Conservation (phyloP, 2,888 invertebrate genomes). For the Melanotus villosus region DNA sequence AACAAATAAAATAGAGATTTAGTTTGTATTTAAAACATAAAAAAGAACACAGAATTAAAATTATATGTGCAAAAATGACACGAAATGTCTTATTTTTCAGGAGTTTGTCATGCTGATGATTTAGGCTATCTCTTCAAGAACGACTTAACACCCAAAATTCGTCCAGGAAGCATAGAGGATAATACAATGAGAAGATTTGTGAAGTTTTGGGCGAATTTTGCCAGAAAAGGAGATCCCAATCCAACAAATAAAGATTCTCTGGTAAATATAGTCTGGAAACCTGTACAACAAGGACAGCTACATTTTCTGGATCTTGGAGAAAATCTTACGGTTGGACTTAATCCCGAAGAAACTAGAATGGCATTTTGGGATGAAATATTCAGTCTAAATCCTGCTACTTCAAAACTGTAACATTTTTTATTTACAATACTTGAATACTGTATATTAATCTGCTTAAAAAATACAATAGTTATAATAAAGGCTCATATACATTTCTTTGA, state of each 20-base stretch:
- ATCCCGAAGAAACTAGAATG: constrained; percentile 57
- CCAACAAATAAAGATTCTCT: constrained; percentile 37
- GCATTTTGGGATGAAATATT: constrained; percentile 49
- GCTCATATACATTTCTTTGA: too few species aligned
- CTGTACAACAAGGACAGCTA: constrained; percentile 51
- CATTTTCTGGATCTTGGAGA: constrained; percentile 59
- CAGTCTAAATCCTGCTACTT: neutral
- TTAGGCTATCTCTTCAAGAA: constrained; percentile 57
- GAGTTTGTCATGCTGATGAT: constrained; percentile 58
- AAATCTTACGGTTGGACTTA: constrained; percentile 51
- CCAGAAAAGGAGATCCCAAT: constrained; percentile 56
- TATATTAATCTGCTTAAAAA: too few species aligned
- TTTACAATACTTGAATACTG: too few species aligned
- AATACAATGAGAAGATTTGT: constrained; percentile 51
- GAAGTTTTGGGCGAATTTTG: constrained; percentile 60
- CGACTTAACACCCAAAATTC: constrained; percentile 43
- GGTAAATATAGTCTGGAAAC: constrained; percentile 54
- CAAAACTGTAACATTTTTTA: neutral
- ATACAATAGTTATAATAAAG: too few species aligned
- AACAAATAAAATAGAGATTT: too few species aligned
- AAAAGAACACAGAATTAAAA: too few species aligned
- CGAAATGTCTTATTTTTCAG: too few species aligned
- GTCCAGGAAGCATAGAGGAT: constrained; percentile 51
- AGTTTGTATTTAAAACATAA: too few species aligned
- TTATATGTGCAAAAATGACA: too few species aligned